Evolutionary conservation across 2,888 invertebrate genomes (phyloP).

Genomic region (Calephelis perditalis): DNA sequence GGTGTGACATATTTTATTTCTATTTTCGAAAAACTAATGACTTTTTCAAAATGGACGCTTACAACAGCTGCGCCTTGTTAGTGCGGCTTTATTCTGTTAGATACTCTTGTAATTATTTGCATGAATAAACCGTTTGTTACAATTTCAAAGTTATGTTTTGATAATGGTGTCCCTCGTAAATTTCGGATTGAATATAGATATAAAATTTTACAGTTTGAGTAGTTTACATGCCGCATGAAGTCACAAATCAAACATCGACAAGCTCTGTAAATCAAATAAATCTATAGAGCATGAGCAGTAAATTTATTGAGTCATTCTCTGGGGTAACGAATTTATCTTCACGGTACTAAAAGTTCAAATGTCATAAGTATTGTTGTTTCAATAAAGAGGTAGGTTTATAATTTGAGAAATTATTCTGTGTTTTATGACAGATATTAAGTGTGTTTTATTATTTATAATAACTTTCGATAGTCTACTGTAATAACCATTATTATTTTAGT

Average conservation of each 20-base stretch:
- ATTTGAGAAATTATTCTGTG: too few relatives aligned
- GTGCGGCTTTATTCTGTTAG: slow-evolving; percentile 57
- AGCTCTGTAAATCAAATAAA: slow-evolving; percentile 38
- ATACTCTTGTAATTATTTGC: slow-evolving; percentile 71
- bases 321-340: slow-evolving; percentile 15
- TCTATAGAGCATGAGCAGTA: slow-evolving; percentile 19
- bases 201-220: slow-evolving; percentile 42
- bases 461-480: too few relatives aligned
- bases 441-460: too few relatives aligned
- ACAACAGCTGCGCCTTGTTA: slow-evolving; percentile 76
- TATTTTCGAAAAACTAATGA: slow-evolving; percentile 72
- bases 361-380: background rate
- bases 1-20: slow-evolving; percentile 77
- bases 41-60: slow-evolving; percentile 72
- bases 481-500: too few relatives aligned
- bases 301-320: slow-evolving; percentile 54
- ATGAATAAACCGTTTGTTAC: slow-evolving; percentile 51
- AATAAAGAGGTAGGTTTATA: background rate
- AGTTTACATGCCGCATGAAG: slow-evolving; percentile 59
- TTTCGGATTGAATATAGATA: slow-evolving; percentile 32
- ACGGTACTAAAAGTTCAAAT: slow-evolving; percentile 7
- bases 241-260: slow-evolving; percentile 52
- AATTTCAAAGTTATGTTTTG: slow-evolving; percentile 37
- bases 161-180: slow-evolving; percentile 39
- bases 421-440: too few relatives aligned